These are phyloP conservation scores for Psammodynastes pulverulentus DNA, from an alignment of 2,113 vertebrate species.

Conservation along the genomic window DNA sequence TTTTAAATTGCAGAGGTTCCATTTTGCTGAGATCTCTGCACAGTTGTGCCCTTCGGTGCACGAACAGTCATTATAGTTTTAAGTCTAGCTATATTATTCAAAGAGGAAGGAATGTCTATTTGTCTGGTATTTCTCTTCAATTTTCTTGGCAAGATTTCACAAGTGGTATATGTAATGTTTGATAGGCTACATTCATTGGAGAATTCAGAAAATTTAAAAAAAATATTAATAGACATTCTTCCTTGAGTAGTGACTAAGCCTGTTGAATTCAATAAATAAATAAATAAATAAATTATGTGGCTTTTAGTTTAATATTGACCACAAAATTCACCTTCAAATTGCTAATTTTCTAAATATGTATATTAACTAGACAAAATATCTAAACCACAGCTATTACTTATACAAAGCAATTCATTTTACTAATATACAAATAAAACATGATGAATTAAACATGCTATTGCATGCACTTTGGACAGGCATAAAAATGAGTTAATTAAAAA, in stretches of 20 bases:
- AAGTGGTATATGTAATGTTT: neutral
- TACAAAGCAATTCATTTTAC: slow-evolving; percentile 58
- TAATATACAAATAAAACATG: slow-evolving; percentile 67
- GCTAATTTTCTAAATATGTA: slow-evolving; percentile 28
- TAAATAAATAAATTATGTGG: no score
- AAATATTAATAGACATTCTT: neutral
- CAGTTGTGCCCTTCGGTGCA: neutral
- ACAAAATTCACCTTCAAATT: neutral
- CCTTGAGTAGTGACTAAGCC: neutral
- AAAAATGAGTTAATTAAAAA: slow-evolving; percentile 67
- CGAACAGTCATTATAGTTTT: neutral
- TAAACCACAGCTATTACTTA: slow-evolving; percentile 45
- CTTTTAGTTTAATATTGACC: slow-evolving; percentile 30
- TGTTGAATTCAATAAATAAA: neutral
- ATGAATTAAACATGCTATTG: slow-evolving; percentile 69
- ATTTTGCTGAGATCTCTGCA: neutral
- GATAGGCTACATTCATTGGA: neutral
- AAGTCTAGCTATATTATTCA: neutral
- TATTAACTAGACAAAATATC: slow-evolving; percentile 34
- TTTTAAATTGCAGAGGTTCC: neutral
- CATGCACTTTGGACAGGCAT: slow-evolving; percentile 65
- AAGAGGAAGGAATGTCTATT: neutral
- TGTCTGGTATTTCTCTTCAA: neutral
- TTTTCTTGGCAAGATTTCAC: neutral
- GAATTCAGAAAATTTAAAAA: neutral